Evolutionary conservation across 2,888 invertebrate species (phyloP).

Genomic region (Argyresthia albistria): DNA sequence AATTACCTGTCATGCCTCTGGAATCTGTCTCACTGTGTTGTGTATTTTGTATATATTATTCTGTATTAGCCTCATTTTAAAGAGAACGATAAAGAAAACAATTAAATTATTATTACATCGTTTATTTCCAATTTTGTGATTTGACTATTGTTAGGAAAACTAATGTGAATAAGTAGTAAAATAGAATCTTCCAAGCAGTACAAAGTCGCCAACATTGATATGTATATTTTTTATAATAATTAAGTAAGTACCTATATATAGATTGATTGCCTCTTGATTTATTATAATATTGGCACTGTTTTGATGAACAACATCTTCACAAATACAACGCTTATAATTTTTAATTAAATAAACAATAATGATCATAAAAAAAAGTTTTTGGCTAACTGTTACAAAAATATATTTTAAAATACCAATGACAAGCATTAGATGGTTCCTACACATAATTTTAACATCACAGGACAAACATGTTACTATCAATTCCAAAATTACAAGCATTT

Average conservation of each 20-base stretch:
- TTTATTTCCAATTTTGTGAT: slow-evolving; percentile 9
- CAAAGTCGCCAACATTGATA: background rate
- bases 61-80: background rate
- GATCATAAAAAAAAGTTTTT: background rate
- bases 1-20: too few species aligned
- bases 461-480: background rate
- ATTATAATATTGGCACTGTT: background rate
- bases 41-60: too few species aligned
- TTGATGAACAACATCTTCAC: background rate
- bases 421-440: background rate
- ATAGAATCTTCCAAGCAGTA: slow-evolving; percentile 25
- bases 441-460: background rate
- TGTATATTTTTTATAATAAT: slow-evolving; percentile 2
- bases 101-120: background rate
- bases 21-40: too few species aligned
- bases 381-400: background rate
- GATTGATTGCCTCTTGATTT: background rate
- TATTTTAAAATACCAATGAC: background rate
- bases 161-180: slow-evolving; percentile 26
- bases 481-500: background rate
- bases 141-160: slow-evolving; percentile 35
- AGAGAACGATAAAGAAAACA: slow-evolving; percentile 1
- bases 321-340: background rate
- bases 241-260: too few species aligned
- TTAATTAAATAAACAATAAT: background rate